A percentile compares a stretch with the other conserved stretches of the same genome.
Conservation (phyloP, 1,140 invertebrate species). For the Drosophila punjabiensis region DNA sequence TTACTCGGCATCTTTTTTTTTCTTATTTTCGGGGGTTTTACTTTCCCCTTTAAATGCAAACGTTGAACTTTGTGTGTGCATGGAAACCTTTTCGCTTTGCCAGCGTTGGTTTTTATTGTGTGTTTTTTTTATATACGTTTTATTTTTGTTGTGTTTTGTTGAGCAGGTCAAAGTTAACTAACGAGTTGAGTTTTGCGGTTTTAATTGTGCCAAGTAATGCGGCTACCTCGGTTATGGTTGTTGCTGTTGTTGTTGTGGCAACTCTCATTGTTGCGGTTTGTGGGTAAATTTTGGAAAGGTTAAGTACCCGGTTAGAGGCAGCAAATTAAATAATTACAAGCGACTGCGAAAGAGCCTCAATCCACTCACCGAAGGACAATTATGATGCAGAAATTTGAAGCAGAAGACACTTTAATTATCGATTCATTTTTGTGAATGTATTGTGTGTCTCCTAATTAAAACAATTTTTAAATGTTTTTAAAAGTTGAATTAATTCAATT, state of each 20-base stretch:
- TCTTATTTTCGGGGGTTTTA: background rate
- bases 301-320: conserved; percentile 70
- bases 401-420: conserved; percentile 14
- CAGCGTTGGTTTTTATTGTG: conserved; percentile 1
- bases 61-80: conserved; percentile 44
- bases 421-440: background rate
- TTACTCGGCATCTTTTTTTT: conserved; percentile 31
- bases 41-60: conserved; percentile 31
- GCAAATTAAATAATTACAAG: conserved; percentile 73
- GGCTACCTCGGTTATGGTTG: conserved; percentile 54
- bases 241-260: conserved; percentile 52
- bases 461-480: no score
- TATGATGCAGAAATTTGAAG: conserved; percentile 7
- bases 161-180: conserved; percentile 51
- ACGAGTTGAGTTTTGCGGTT: conserved; percentile 63
- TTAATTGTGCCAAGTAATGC: conserved; percentile 81
- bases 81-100: conserved; percentile 25
- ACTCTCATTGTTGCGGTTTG: conserved; percentile 74
- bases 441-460: no score
- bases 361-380: conserved; percentile 7
- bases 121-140: background rate
- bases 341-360: conserved; percentile 22
- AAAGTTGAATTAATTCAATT: background rate
- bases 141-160: conserved; percentile 21
- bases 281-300: conserved; percentile 64